phyloP scores from a whole-genome alignment of 2,888 invertebrate species.

The Abrostola tripartita region DNA sequence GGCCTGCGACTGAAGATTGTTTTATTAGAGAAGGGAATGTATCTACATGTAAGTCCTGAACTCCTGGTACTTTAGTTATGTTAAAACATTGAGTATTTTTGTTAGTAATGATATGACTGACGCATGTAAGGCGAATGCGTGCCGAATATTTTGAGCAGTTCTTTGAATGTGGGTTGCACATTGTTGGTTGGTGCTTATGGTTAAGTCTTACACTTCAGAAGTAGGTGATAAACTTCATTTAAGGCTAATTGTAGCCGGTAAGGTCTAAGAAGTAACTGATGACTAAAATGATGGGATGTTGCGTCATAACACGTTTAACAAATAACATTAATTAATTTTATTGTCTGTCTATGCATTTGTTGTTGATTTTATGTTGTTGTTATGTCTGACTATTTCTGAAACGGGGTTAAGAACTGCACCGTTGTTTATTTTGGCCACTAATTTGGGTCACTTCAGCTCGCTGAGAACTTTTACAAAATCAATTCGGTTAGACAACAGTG shows the following conservation, averaged over 20 bases:
- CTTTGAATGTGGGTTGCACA: too few relatives aligned
- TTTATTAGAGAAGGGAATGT: slow-evolving; percentile 7
- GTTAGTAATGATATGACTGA: too few relatives aligned
- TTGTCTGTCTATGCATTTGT: not conserved
- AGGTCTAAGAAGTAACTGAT: too few relatives aligned
- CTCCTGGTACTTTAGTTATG: not conserved
- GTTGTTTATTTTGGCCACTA: slow-evolving; percentile 43
- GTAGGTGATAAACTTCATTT: too few relatives aligned
- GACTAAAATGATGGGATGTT: not conserved
- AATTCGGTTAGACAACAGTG: slow-evolving; percentile 25
- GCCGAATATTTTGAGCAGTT: too few relatives aligned
- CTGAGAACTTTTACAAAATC: slow-evolving; percentile 26
- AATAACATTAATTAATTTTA: not conserved
- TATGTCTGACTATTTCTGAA: slow-evolving; percentile 45
- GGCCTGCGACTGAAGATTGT: slow-evolving; percentile 90
- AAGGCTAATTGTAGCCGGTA: too few relatives aligned
- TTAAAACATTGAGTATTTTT: not conserved
- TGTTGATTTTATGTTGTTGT: slow-evolving; percentile 8
- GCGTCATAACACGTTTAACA: not conserved
- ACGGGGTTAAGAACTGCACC: slow-evolving; percentile 44
- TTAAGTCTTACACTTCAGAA: too few relatives aligned
- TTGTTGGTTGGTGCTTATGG: too few relatives aligned
- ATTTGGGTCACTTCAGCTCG: slow-evolving; percentile 42
- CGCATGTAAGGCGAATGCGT: too few relatives aligned
- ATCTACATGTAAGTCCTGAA: not conserved